Evolutionary conservation across 2,797 vertebrate genomes (phyloP).

Genomic region (Rousettus madagascariensis): DNA sequence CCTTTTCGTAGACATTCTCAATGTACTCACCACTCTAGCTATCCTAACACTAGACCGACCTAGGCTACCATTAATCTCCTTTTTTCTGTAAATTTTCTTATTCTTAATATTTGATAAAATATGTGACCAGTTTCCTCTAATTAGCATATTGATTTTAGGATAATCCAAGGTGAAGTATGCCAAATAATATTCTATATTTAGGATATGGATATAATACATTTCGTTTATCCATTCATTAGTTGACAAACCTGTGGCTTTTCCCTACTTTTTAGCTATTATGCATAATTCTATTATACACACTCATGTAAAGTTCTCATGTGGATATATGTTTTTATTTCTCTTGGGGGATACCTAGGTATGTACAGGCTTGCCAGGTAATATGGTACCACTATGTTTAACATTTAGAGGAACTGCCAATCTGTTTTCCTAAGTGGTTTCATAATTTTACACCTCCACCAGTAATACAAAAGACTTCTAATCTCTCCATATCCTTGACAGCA

Average conservation of each 20-base stretch:
- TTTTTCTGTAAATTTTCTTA: background rate
- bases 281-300: background rate
- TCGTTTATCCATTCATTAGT: background rate
- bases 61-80: background rate
- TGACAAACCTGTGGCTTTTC: background rate
- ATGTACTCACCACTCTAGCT: no score
- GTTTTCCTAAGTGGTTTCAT: background rate
- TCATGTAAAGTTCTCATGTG: background rate
- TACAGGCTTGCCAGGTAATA: background rate
- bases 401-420: background rate
- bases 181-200: background rate
- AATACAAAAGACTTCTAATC: background rate
- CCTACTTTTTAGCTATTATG: background rate
- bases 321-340: background rate
- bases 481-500: background rate
- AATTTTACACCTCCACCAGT: background rate
- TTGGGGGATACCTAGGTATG: background rate
- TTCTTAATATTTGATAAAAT: background rate
- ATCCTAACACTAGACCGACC: background rate
- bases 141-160: no score
- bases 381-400: background rate
- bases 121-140: background rate
- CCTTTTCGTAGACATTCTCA: background rate
- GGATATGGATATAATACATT: background rate
- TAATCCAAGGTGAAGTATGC: background rate